phyloP scores from a whole-genome alignment of 2,888 invertebrate species.

The Steinernema scapterisci region DNA sequence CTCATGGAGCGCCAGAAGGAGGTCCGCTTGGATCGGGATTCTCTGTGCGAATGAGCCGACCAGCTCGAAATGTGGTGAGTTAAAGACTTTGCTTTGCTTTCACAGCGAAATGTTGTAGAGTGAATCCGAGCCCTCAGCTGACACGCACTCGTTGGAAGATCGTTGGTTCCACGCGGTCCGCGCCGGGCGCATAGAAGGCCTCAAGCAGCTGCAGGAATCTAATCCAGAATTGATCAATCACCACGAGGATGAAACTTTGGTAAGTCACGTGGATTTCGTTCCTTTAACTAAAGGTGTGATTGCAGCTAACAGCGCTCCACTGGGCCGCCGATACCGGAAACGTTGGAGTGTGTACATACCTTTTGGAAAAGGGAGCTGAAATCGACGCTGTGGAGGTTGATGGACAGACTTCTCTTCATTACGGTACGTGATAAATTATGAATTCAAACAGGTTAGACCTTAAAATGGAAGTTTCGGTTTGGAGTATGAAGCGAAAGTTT shows the following conservation, averaged over 20 bases:
- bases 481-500: no score
- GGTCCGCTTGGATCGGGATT: constrained; percentile 6
- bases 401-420: constrained; percentile 33
- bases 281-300: background rate
- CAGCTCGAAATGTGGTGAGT: background rate
- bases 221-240: constrained; percentile 11
- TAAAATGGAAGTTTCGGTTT: no score
- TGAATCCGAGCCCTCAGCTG: background rate
- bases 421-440: background rate
- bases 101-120: no score
- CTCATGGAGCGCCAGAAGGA: background rate
- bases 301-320: constrained; percentile 32
- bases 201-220: background rate
- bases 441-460: background rate
- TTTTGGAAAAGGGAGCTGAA: constrained; percentile 13
- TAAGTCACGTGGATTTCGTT: background rate
- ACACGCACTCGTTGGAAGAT: background rate
- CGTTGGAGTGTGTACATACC: background rate
- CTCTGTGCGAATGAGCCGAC: background rate
- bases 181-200: background rate
- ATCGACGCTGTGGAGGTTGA: constrained; percentile 31
- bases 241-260: constrained; percentile 20
- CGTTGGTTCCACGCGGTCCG: constrained; percentile 26
- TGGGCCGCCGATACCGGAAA: constrained; percentile 34
- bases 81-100: no score